Base-by-base conservation (phyloP, 1,140 invertebrate genomes). In the Arctopsyche grandis region DNA sequence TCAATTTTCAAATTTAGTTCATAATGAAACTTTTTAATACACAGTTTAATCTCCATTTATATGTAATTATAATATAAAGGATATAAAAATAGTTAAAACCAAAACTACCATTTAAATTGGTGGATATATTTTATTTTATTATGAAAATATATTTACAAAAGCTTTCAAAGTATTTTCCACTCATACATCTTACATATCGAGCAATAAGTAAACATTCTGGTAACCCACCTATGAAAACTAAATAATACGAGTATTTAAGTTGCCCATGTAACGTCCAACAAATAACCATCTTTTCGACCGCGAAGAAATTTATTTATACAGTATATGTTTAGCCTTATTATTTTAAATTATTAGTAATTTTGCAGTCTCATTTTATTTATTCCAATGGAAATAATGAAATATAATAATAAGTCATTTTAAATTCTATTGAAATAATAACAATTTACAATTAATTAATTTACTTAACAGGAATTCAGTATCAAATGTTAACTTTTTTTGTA, bases 101-200 rank as follows among this genome's bases (percentile, higher is more conserved):
- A 38, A 38, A 38, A 38, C n/a, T n/a, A n/a, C n/a, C n/a, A 38
- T 4, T 38, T 38, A 7, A 4, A 7, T 38, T 38, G 29, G 29
- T 38, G 29, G 29, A 38, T 38, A 38, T 38, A 38, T 38, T 38
- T 74, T 74, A 52, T 63, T 76, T 58, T 29, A 7, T 44, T 76
- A 63, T 63, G 16, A 29, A 76, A 76, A 76, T 63, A 63, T 76
- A 76, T 76, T 63, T 76, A 76, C 74, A 76, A 76, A 10, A 76
- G 52, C 38, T 63, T 26, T 63, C 22, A 74, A 74, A 63, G 14
- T 14, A 76, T 56, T n/a, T 19, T 63, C 22, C 38, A 43, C 38
- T 38, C 70, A 43, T 63, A 76, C 56, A 74, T 21, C 14, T n/a
- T 9, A 52, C 7, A 66, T 22, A 66, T 26, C 63, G 29, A 38